Percentiles rank a stretch among this genome's conserved stretches.
phyloP scores from a whole-genome alignment of 2,113 vertebrate genomes.

The Uria aalge region DNA sequence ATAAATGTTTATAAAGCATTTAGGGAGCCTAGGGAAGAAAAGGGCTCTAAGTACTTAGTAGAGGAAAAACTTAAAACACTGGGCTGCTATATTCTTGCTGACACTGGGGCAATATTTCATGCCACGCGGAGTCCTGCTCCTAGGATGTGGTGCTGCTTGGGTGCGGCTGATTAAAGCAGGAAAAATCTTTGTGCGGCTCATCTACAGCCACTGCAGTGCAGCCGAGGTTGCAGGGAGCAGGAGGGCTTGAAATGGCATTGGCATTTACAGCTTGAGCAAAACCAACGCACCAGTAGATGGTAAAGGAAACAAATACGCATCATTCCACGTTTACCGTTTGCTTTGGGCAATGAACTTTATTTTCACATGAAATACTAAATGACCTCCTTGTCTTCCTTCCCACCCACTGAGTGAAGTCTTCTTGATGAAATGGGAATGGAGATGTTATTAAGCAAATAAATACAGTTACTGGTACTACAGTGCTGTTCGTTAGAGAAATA shows the following conservation, averaged over 20 bases:
- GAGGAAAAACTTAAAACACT: constrained; percentile 6
- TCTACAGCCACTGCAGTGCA: neutral
- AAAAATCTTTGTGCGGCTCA: neutral
- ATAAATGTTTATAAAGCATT: constrained; percentile 62
- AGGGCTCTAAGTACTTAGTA: constrained; percentile 3
- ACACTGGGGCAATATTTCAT: neutral
- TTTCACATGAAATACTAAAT: neutral
- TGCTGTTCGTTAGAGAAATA: neutral
- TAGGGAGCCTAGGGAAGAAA: constrained; percentile 17
- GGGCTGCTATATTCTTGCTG: neutral
- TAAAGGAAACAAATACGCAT: neutral
- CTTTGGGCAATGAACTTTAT: neutral
- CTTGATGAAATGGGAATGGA: neutral
- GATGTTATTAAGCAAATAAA: neutral
- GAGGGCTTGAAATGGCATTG: neutral
- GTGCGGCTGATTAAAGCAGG: neutral
- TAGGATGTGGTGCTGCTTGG: neutral
- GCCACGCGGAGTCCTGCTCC: neutral
- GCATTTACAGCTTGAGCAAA: neutral
- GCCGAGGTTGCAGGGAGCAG: neutral
- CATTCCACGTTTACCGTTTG: neutral
- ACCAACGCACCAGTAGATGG: neutral
- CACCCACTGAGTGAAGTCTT: neutral
- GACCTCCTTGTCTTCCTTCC: neutral
- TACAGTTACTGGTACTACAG: neutral